Evolutionary conservation across 2,888 invertebrate species (phyloP).

Genomic region (Halocaridina rubra): DNA sequence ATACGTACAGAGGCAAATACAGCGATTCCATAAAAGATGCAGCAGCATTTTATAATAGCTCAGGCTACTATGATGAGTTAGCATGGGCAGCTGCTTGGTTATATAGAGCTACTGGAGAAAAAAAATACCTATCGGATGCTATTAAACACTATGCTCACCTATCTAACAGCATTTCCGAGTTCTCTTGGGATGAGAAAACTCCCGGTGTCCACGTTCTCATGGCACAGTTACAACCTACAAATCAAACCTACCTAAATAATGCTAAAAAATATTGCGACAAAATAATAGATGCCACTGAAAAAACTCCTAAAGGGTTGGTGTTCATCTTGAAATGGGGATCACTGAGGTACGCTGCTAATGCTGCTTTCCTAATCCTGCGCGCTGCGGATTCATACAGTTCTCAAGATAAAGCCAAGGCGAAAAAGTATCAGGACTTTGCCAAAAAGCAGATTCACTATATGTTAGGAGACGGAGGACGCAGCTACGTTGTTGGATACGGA

Average conservation of each 20-base stretch:
- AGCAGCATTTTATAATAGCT: slow-evolving; percentile 65
- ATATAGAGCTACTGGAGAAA: slow-evolving; percentile 71
- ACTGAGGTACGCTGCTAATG: slow-evolving; percentile 73
- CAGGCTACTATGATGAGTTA: slow-evolving; percentile 73
- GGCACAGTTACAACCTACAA: slow-evolving; percentile 69
- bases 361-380: slow-evolving; percentile 73
- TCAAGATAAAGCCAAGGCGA: too few species aligned
- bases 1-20: slow-evolving; percentile 62
- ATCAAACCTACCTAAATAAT: slow-evolving; percentile 68
- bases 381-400: slow-evolving; percentile 66
- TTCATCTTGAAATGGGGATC: slow-evolving; percentile 73
- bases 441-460: slow-evolving; percentile 73
- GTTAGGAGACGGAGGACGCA: slow-evolving; percentile 72
- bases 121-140: slow-evolving; percentile 71
- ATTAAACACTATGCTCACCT: slow-evolving; percentile 51
- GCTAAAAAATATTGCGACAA: slow-evolving; percentile 71
- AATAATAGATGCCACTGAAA: slow-evolving; percentile 64
- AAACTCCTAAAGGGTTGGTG: slow-evolving; percentile 72
- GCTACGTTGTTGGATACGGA: slow-evolving; percentile 74
- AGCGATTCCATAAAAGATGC: slow-evolving; percentile 63
- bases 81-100: slow-evolving; percentile 74
- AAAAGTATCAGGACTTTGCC: slow-evolving; percentile 72
- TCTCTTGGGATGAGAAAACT: slow-evolving; percentile 73
- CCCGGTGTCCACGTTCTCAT: slow-evolving; percentile 71
- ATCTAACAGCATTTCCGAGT: slow-evolving; percentile 67